These are phyloP conservation scores for Hydrozoanthus gracilis DNA, from an alignment of 92 coral and sea anemone species.

Conservation along the genomic window DNA sequence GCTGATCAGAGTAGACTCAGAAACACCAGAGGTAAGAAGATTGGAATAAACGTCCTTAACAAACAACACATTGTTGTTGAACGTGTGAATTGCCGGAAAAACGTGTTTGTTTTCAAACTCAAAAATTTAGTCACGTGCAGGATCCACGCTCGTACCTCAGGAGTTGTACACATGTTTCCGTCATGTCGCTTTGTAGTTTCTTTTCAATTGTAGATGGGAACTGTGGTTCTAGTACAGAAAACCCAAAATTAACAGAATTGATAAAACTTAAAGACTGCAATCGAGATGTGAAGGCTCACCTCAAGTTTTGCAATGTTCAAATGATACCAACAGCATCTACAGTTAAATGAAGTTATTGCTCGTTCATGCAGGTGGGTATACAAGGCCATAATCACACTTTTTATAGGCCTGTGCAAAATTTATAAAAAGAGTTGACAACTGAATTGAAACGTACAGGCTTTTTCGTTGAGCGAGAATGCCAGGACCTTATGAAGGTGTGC, in stretches of 20 bases:
- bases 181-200: slow-evolving; percentile 55
- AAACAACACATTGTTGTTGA: neutral
- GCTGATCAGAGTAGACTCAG: no score
- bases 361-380: slow-evolving; percentile 57
- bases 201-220: slow-evolving; percentile 48
- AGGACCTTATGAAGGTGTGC: slow-evolving; percentile 49
- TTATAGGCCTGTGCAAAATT: neutral
- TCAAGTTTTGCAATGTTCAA: no score
- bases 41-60: no score
- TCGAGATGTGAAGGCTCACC: slow-evolving; percentile 45
- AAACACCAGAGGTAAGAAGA: no score
- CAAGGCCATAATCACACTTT: neutral
- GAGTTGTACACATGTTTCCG: neutral
- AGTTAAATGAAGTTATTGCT: slow-evolving; percentile 52
- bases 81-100: neutral
- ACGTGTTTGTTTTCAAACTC: neutral
- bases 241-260: slow-evolving; percentile 31
- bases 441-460: slow-evolving; percentile 32
- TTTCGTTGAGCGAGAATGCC: slow-evolving; percentile 41
- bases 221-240: slow-evolving; percentile 49
- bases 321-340: no score
- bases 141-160: neutral
- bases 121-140: neutral
- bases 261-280: slow-evolving; percentile 39
- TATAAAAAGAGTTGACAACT: neutral